These are phyloP conservation scores for Lottia gigantea DNA, from an alignment of 2,888 invertebrate species.

Conservation along the genomic window DNA sequence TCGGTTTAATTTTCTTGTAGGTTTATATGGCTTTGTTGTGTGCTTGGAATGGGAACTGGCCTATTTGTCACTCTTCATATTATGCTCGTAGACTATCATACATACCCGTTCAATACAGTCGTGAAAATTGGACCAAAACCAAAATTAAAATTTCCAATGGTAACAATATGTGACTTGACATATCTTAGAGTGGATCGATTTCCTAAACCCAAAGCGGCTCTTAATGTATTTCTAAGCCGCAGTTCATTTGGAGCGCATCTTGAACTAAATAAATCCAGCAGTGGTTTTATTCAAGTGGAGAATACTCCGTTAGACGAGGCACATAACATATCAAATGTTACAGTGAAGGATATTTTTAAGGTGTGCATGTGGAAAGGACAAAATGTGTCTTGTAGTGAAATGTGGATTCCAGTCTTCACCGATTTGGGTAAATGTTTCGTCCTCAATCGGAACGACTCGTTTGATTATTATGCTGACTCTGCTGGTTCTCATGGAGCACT, in stretches of 20 bases:
- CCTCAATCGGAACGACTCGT: background rate
- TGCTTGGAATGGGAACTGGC: background rate
- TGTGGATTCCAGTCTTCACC: background rate
- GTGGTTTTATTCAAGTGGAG: background rate
- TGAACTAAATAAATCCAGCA: background rate
- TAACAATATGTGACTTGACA: conserved; percentile 24
- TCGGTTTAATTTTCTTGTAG: background rate
- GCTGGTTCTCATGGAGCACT: background rate
- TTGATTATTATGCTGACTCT: background rate
- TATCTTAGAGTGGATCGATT: conserved; percentile 1
- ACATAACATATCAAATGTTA: background rate
- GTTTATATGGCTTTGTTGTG: background rate
- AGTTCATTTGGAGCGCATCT: background rate
- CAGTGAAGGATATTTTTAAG: background rate
- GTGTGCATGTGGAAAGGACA: background rate
- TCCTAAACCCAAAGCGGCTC: background rate
- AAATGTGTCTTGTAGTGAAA: background rate
- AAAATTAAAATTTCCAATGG: conserved; percentile 20
- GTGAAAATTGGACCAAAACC: conserved; percentile 13
- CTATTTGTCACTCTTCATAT: conserved; percentile 11
- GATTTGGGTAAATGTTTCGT: background rate
- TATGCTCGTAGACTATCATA: conserved; percentile 4
- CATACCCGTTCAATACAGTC: conserved; percentile 16
- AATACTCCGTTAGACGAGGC: background rate
- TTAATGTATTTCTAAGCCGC: background rate